Conservation (phyloP, 2,113 vertebrate genomes). For the Ictalurus punctatus region DNA sequence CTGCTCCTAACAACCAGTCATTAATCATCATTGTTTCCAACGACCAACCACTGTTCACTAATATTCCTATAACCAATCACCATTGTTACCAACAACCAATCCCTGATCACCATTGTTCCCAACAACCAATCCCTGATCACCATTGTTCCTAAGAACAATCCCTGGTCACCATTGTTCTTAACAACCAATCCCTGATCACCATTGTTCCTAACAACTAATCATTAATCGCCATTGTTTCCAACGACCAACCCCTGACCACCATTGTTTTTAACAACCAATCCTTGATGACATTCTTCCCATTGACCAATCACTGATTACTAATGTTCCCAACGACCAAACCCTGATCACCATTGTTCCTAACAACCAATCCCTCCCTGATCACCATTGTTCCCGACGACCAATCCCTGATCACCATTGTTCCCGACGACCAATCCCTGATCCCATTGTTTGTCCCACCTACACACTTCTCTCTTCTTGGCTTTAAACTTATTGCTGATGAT, state of each 20-base stretch:
- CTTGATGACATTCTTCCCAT: background rate
- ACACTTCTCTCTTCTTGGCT: background rate
- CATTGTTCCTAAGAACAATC: background rate
- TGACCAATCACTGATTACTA: background rate
- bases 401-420: background rate
- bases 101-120: background rate
- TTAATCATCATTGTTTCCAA: background rate
- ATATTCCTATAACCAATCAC: background rate
- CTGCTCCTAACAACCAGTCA: background rate
- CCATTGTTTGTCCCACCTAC: background rate
- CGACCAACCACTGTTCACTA: background rate
- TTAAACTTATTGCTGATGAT: background rate
- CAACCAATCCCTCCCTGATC: background rate
- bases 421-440: background rate
- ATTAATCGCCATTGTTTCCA: background rate
- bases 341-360: too few relatives aligned
- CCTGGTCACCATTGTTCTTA: too few relatives aligned
- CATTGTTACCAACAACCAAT: background rate
- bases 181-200: background rate
- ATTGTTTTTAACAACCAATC: background rate
- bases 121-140: background rate
- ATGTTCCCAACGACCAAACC: background rate
- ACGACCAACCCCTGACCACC: background rate
- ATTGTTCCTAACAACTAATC: background rate
- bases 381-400: background rate